phyloP scores from a whole-genome alignment of 2,888 invertebrate species.

The Cryptocheilus praepositus region DNA sequence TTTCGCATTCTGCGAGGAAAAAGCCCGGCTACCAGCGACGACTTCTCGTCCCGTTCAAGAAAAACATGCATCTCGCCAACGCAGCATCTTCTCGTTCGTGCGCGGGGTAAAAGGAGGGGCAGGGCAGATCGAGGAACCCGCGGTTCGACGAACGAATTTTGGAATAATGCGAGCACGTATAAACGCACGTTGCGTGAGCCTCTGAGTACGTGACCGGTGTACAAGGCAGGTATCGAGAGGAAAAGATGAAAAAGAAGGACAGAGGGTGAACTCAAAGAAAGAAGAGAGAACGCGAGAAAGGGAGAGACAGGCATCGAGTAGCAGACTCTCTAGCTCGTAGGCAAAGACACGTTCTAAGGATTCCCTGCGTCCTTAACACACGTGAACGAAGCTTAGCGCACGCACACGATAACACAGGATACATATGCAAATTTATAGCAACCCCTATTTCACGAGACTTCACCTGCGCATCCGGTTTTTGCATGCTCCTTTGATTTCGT shows the following conservation, averaged over 20 bases:
- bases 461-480: conserved; percentile 72
- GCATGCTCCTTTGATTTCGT: conserved; percentile 59
- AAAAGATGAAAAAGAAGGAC: conserved; percentile 22
- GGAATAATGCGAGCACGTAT: conserved; percentile 63
- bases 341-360: conserved; percentile 8
- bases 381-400: neutral
- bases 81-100: neutral
- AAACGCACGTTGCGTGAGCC: conserved; percentile 37
- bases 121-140: conserved; percentile 21
- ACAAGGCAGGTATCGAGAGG: conserved; percentile 31
- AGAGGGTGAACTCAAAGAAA: no score
- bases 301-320: neutral
- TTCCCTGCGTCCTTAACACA: neutral
- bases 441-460: conserved; percentile 59
- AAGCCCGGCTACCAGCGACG: neutral
- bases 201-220: conserved; percentile 51
- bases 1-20: neutral
- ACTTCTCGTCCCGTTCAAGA: no score
- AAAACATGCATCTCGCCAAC: no score
- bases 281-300: no score
- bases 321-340: neutral
- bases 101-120: neutral
- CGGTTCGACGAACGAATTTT: conserved; percentile 60
- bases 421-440: conserved; percentile 65
- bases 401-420: conserved; percentile 36